Conservation (phyloP, 2,888 invertebrate genomes). For the Cephus pulcher region DNA sequence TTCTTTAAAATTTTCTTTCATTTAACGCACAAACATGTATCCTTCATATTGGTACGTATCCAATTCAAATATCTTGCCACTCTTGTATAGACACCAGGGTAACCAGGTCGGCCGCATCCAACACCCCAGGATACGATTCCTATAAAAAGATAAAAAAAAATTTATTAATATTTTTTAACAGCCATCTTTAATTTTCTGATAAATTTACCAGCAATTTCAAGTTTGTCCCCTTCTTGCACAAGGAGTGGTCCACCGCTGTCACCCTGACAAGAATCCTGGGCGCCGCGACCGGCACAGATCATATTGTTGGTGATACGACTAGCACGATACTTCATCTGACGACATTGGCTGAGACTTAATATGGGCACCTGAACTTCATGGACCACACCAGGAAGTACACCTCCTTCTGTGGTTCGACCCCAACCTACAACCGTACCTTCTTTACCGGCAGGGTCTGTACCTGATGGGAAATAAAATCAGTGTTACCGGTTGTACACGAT, state of each 20-base stretch:
- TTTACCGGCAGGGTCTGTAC: slow-evolving; percentile 76
- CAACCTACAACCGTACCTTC: slow-evolving; percentile 86
- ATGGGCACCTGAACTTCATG: slow-evolving; percentile 90
- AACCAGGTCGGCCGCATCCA: slow-evolving; percentile 79
- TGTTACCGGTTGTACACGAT: background rate
- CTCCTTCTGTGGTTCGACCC: slow-evolving; percentile 87
- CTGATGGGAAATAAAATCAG: slow-evolving; percentile 54
- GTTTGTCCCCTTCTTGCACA: slow-evolving; percentile 80
- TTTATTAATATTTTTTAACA: background rate
- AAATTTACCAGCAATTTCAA: slow-evolving; percentile 80
- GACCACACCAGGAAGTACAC: slow-evolving; percentile 80
- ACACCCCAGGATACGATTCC: slow-evolving; percentile 91
- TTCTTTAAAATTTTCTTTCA: slow-evolving; percentile 35
- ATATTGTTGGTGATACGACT: slow-evolving; percentile 85
- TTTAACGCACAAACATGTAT: slow-evolving; percentile 77
- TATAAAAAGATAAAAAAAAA: slow-evolving; percentile 58
- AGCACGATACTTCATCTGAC: slow-evolving; percentile 86
- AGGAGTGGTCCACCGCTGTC: slow-evolving; percentile 89
- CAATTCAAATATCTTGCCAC: slow-evolving; percentile 79
- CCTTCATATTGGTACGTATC: slow-evolving; percentile 80
- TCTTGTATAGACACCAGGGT: slow-evolving; percentile 81
- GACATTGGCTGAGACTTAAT: slow-evolving; percentile 80
- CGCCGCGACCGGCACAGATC: slow-evolving; percentile 86
- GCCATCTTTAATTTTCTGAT: background rate
- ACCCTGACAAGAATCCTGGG: slow-evolving; percentile 89